phyloP scores from a whole-genome alignment of 2,888 invertebrate genomes.

The Apotomis betuletana region DNA sequence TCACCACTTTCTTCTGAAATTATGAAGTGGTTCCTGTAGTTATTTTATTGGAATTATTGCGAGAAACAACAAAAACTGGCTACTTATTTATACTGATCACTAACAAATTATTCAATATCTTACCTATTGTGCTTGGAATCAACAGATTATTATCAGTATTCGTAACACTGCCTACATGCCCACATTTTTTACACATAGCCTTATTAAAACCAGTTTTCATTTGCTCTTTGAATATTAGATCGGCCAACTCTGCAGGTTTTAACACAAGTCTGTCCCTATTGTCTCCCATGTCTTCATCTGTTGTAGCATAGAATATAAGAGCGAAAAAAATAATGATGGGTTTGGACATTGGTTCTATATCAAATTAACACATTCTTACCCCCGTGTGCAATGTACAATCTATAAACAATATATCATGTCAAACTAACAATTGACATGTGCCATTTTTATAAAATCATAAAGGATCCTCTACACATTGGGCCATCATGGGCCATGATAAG shows the following conservation, averaged over 20 bases:
- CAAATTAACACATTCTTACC: too few species aligned
- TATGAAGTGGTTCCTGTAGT: not conserved
- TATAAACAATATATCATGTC: too few species aligned
- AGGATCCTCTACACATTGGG: too few species aligned
- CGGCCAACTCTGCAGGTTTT: conserved; percentile 59
- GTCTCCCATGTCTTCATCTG: conserved; percentile 3
- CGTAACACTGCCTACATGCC: not conserved
- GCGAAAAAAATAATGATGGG: not conserved
- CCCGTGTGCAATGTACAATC: too few species aligned
- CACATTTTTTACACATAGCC: not conserved
- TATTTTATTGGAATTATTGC: not conserved
- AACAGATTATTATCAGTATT: not conserved
- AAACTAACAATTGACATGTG: too few species aligned
- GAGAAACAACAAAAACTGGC: too few species aligned
- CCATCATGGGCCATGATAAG: too few species aligned
- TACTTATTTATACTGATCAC: too few species aligned
- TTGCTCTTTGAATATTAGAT: conserved; percentile 57
- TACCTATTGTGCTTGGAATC: too few species aligned
- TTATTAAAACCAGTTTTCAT: conserved; percentile 41
- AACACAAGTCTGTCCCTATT: conserved; percentile 55
- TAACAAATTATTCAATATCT: too few species aligned
- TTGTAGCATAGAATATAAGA: not conserved
- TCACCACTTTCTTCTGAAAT: conserved; percentile 48
- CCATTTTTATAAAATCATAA: too few species aligned
- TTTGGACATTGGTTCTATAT: not conserved